phyloP scores from a whole-genome alignment of 1,140 invertebrate species.

The Halictus rubicundus region DNA sequence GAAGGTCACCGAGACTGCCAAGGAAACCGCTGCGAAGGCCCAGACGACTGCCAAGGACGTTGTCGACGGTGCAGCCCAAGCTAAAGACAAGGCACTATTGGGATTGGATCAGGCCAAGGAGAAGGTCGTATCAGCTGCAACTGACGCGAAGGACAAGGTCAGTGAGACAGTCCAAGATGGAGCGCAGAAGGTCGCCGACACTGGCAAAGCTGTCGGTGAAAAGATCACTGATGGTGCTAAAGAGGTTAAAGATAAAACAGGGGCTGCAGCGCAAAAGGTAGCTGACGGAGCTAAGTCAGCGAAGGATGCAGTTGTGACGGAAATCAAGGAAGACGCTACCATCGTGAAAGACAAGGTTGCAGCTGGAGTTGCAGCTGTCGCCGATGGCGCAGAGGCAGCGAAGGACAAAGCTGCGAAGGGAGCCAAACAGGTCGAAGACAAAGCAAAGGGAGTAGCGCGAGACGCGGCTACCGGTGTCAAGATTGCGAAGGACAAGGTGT shows the following conservation, averaged over 20 bases:
- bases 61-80: background rate
- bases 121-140: background rate
- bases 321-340: constrained; percentile 38
- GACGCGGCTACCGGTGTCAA: background rate
- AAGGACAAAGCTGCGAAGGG: constrained; percentile 40
- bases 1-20: background rate
- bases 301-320: constrained; percentile 38
- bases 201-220: too few species aligned
- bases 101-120: constrained; percentile 22
- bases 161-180: constrained; percentile 44
- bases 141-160: constrained; percentile 29
- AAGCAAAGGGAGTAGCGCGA: background rate
- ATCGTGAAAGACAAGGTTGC: constrained; percentile 31
- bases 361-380: background rate
- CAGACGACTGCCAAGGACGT: background rate
- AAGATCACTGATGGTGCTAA: background rate
- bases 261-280: background rate
- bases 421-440: constrained; percentile 1
- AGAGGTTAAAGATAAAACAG: background rate
- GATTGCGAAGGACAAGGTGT: background rate
- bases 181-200: background rate
- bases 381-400: background rate
- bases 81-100: constrained; percentile 42
- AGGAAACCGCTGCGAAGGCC: background rate
- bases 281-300: background rate